Percentiles rank a stretch among this genome's conserved stretches.
Conservation (phyloP, 2,797 vertebrate genomes). For the Pyrocephalus nanus region DNA sequence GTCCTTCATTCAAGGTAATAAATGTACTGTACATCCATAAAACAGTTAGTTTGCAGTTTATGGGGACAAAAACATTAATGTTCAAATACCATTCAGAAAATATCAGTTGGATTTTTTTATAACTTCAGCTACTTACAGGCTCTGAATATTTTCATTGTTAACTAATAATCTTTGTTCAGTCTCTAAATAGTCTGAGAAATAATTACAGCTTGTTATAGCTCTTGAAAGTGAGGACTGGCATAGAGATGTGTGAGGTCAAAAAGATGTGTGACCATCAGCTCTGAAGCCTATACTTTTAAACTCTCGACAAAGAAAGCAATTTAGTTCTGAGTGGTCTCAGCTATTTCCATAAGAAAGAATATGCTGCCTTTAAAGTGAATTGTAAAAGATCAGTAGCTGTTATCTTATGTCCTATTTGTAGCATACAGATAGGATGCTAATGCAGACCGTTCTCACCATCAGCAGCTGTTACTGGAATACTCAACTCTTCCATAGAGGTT, state of each 20-base stretch:
- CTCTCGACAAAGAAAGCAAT: background rate
- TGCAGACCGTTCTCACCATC: background rate
- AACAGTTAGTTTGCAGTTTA: background rate
- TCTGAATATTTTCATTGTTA: constrained; percentile 3
- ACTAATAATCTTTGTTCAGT: background rate
- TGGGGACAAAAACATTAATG: background rate
- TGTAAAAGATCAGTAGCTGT: background rate
- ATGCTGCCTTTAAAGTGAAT: background rate
- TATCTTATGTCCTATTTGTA: background rate
- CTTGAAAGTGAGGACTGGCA: background rate
- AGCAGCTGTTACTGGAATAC: background rate
- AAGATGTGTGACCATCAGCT: background rate
- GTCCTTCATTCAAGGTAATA: background rate
- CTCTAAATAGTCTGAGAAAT: background rate
- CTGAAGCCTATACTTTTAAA: background rate
- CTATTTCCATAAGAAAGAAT: constrained; percentile 10
- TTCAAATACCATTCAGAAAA: constrained; percentile 45
- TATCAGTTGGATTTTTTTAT: background rate
- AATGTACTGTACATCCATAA: background rate
- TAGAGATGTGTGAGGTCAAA: background rate
- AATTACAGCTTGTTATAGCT: background rate
- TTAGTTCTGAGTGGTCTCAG: background rate
- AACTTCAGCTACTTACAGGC: background rate
- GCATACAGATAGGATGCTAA: background rate
- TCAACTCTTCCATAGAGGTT: background rate